Percentiles rank a stretch among this genome's conserved stretches.
Conservation (phyloP, 64 coral and sea anemone species). For the Trachythela sp. region DNA sequence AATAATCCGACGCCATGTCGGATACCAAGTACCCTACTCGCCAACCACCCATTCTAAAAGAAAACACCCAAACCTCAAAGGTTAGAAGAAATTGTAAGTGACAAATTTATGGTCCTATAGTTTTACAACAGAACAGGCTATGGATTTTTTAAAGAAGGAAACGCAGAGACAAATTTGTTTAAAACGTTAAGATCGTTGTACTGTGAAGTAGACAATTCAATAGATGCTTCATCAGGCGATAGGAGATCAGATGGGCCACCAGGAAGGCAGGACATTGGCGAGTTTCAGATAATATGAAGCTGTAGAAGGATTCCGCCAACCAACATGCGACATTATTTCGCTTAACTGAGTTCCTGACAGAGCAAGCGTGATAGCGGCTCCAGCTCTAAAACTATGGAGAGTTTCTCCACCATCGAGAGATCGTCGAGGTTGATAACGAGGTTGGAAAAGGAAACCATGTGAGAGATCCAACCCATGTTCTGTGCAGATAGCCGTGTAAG, state of each 20-base stretch:
- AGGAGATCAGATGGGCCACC: neutral
- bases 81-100: no score
- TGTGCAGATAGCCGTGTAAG: neutral
- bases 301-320: neutral
- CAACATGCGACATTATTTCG: neutral
- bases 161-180: neutral
- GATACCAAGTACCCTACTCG: no score
- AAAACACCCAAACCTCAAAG: no score
- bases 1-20: no score
- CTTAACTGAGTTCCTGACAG: neutral
- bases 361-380: neutral
- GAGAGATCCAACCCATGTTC: neutral
- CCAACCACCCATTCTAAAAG: no score
- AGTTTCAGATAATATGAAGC: neutral
- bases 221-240: neutral
- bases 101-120: no score
- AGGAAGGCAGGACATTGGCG: neutral
- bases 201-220: neutral
- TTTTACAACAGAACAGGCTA: no score
- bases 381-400: no score
- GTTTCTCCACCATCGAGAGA: neutral
- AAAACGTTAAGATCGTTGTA: neutral
- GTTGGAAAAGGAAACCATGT: neutral
- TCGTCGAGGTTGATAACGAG: neutral
- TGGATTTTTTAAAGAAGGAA: neutral